Evolutionary conservation across 1,140 invertebrate genomes (phyloP), one percentile per base, ranked within the genome.

Genomic region (Microplitis mediator): DNA sequence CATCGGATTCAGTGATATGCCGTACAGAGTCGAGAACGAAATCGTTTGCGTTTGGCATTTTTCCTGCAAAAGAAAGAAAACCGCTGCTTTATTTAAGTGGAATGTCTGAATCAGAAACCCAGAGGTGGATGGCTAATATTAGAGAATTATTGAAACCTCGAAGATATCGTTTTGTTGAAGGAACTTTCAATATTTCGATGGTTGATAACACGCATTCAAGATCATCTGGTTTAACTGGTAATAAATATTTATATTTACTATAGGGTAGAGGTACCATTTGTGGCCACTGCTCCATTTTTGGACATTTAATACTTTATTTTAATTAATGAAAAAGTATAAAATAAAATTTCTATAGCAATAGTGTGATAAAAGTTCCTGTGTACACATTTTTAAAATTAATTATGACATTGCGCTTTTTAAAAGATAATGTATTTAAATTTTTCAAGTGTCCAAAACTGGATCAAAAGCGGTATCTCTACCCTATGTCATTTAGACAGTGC

Each of bases 1-100:
- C 88, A 2, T 73, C 82, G 3, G 83, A 84, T 71, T 85, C 88
- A 0, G 76, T 85, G 3, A 75, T 89, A 51, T 88, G 85, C 70
- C 79, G 89, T n/a, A 88, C 88, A n/a, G 86, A 88, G 71, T 90
- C 89, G 3, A 84, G 84, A 74, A 85, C 89, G 0, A 89, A 89
- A 74, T 84, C 84, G 50, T 90, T 87, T 76, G 87, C 89, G 0
- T 90, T 90, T 74, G 88, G 89, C 13, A 85, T 90, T 58, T 89
- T 89, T 74, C 77, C 79, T 13, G 77, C 80, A 1, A 87, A 82
- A 66, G 84, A 87, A n/a, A 78, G 83, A 23, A 89, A 89, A 65
- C 87, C 89, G 0, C 72, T 88, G 1, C 68, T 90, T 3, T 90
- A 89, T 72, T 74, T 90, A 36, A 85, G 87, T 9, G 87, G 87